Evolutionary conservation across 2,113 vertebrate species (phyloP).

Genomic region (Leucosticte australis): DNA sequence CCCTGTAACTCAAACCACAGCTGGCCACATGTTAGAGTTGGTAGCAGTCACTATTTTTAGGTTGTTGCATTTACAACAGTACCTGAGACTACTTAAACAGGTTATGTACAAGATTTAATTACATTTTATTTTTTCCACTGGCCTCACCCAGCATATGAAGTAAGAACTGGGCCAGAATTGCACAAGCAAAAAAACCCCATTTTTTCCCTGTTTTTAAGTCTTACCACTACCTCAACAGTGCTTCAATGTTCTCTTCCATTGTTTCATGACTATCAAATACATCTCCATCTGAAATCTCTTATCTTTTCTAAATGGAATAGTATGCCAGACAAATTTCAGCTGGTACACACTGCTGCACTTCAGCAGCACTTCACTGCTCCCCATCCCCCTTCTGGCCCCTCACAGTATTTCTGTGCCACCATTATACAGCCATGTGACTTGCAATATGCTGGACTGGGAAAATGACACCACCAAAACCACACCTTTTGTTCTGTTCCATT

Average conservation of each 20-base stretch:
- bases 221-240: not conserved
- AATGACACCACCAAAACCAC: not conserved
- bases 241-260: not conserved
- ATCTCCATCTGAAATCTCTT: not conserved
- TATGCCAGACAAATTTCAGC: not conserved
- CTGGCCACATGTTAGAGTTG: not conserved
- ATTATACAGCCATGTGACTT: not conserved
- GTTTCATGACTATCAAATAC: not conserved
- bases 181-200: not conserved
- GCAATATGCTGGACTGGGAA: not conserved
- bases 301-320: not conserved
- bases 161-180: not conserved
- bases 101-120: not conserved
- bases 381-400: not conserved
- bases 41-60: not conserved
- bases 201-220: not conserved
- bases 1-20: not conserved
- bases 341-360: not conserved
- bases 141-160: not conserved
- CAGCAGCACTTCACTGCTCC: not conserved
- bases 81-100: not conserved
- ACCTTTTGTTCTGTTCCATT: not conserved
- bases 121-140: not conserved
- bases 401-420: not conserved
- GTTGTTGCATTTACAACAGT: not conserved